These are phyloP conservation scores for Reinhardtius hippoglossoides DNA, from an alignment of 2,113 vertebrate genomes.

Conservation along the genomic window DNA sequence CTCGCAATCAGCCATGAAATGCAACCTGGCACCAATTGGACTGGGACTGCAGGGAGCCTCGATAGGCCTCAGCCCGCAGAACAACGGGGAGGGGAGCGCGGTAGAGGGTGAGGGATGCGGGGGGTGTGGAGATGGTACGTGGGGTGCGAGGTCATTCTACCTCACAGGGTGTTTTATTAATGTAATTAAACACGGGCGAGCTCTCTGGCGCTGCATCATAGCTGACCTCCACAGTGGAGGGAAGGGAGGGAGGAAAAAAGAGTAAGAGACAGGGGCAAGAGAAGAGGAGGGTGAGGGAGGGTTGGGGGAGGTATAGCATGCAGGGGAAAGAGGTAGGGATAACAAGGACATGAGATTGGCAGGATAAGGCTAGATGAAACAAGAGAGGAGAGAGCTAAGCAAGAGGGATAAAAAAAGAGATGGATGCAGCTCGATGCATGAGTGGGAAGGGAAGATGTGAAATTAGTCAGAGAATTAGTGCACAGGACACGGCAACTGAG, in stretches of 20 bases:
- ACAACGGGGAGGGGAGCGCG: conserved; percentile 48
- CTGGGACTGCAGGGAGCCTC: conserved; percentile 68
- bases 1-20: conserved; percentile 79
- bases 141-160: conserved; percentile 75
- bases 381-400: conserved; percentile 61
- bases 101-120: conserved; percentile 32
- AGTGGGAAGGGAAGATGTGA: conserved; percentile 55
- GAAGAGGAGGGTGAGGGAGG: conserved; percentile 12
- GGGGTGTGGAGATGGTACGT: conserved; percentile 43
- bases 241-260: conserved; percentile 30
- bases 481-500: conserved; percentile 48
- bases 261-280: background rate
- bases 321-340: conserved; percentile 41
- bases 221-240: conserved; percentile 74
- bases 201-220: conserved; percentile 71
- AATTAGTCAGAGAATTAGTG: conserved; percentile 60
- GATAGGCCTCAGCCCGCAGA: conserved; percentile 49
- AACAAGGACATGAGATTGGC: conserved; percentile 74
- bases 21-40: conserved; percentile 74
- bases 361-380: conserved; percentile 72
- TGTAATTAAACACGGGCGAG: conserved; percentile 81
- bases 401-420: conserved; percentile 61
- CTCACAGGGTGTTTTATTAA: conserved; percentile 81
- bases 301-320: background rate
- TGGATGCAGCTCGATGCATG: conserved; percentile 62